These are phyloP conservation scores for Euleptes europaea DNA, from an alignment of 2,113 vertebrate genomes.

Conservation along the genomic window DNA sequence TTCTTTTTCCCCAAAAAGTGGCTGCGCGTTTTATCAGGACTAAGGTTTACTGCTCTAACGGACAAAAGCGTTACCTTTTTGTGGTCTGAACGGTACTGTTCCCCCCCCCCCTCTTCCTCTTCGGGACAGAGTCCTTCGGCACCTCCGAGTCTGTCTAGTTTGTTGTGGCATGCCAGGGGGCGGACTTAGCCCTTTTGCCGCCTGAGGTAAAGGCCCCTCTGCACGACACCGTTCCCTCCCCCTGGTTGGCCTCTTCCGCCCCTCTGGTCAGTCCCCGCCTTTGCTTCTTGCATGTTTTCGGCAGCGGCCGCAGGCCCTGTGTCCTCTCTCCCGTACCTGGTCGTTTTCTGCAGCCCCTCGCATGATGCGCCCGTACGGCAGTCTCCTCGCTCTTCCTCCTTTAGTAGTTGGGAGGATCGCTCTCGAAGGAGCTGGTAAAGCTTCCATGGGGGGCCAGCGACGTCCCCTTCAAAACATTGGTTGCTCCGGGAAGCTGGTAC, in stretches of 20 bases:
- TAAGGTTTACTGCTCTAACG: constrained; percentile 19
- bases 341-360: neutral
- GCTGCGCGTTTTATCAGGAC: constrained; percentile 13
- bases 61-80: constrained; percentile 9
- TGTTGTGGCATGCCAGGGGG: neutral
- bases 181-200: neutral
- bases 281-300: constrained; percentile 2
- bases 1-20: constrained; percentile 5
- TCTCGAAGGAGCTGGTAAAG: neutral
- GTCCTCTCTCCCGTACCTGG: neutral
- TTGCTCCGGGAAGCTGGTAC: neutral
- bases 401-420: neutral
- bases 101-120: neutral
- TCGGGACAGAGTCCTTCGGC: neutral
- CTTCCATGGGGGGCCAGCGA: neutral
- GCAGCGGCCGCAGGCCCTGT: neutral
- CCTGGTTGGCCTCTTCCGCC: neutral
- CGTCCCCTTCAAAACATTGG: neutral
- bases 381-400: neutral
- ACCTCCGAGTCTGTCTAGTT: neutral
- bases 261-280: neutral
- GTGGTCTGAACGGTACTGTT: constrained; percentile 7
- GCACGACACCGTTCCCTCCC: neutral
- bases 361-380: neutral
- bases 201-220: neutral